Evolutionary conservation across 1,140 invertebrate species (phyloP).

Genomic region (Zaprionus tsacasi): DNA sequence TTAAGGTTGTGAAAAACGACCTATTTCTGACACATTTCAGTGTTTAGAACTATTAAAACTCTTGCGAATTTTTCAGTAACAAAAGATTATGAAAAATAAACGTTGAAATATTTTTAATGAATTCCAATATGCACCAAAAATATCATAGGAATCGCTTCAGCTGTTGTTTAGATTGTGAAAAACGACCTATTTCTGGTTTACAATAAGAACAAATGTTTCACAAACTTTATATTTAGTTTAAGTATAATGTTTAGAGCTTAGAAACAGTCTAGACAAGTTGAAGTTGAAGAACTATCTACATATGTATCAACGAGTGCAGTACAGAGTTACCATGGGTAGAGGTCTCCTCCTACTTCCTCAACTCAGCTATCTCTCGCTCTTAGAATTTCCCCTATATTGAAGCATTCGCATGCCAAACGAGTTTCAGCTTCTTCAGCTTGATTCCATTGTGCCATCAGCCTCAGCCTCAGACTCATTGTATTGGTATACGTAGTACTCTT

Average conservation of each 20-base stretch:
- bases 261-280: neutral
- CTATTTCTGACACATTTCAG: no score
- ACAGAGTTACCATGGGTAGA: neutral
- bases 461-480: conserved; percentile 1
- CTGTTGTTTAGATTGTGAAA: no score
- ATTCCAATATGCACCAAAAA: no score
- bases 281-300: neutral
- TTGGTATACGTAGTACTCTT: neutral
- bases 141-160: no score
- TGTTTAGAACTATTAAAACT: no score
- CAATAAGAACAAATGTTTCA: neutral
- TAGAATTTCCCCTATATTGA: neutral
- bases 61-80: no score
- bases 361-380: conserved; percentile 10
- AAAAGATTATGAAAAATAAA: no score
- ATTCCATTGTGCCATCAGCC: neutral
- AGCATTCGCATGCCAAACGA: conserved; percentile 5
- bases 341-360: neutral
- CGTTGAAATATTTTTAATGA: no score
- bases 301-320: no score
- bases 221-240: neutral
- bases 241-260: neutral
- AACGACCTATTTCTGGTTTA: no score
- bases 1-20: no score
- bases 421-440: neutral